Conservation (phyloP, 2,888 invertebrate genomes). For the Exephanes ischioxanthus region DNA sequence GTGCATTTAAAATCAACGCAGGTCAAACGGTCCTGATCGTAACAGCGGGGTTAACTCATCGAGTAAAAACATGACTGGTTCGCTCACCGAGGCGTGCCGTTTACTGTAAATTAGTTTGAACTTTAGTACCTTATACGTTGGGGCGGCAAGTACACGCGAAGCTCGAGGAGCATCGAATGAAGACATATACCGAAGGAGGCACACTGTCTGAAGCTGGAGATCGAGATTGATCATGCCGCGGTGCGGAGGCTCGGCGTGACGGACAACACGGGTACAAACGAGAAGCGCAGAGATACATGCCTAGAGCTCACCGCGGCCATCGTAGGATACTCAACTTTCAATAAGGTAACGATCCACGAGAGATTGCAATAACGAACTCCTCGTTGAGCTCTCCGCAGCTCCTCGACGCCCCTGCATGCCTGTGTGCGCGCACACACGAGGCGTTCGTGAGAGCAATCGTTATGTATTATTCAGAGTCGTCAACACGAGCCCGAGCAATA, state of each 20-base stretch:
- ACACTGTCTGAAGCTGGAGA: conserved; percentile 16
- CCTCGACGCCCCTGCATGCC: neutral
- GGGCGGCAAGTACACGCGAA: conserved; percentile 28
- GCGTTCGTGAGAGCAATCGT: conserved; percentile 38
- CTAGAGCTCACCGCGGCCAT: conserved; percentile 32
- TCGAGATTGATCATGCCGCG: conserved; percentile 56
- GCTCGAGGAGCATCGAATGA: conserved; percentile 43
- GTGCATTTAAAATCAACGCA: neutral
- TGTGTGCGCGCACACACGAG: neutral
- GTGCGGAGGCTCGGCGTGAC: conserved; percentile 37
- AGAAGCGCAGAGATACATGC: conserved; percentile 14
- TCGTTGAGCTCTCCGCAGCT: conserved; percentile 29
- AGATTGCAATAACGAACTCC: conserved; percentile 53
- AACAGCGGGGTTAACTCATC: conserved; percentile 17
- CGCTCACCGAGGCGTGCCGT: conserved; percentile 25
- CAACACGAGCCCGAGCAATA: conserved; percentile 47
- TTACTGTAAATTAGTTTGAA: conserved; percentile 55
- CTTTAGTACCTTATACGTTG: conserved; percentile 25
- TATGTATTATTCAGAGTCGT: conserved; percentile 58
- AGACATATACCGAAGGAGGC: conserved; percentile 53
- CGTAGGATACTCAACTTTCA: conserved; percentile 56
- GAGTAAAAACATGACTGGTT: conserved; percentile 36
- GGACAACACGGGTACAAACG: conserved; percentile 39
- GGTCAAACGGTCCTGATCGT: conserved; percentile 6
- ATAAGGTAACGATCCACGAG: conserved; percentile 58